Base-by-base conservation (phyloP, 2,797 vertebrate genomes). In the Nannoperca obscura region DNA sequence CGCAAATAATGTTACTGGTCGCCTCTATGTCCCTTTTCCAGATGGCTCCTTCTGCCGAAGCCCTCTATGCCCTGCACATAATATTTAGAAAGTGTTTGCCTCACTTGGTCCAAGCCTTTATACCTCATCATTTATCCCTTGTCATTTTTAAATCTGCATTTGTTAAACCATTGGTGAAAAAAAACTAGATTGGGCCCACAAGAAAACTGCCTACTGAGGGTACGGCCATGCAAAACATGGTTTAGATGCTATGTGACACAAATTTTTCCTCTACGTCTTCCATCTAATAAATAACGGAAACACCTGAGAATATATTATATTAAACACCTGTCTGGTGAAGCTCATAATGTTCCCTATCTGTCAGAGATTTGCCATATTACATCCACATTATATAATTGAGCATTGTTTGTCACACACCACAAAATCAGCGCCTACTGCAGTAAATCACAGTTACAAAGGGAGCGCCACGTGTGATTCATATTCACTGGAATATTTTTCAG, bases 401-500 rank as follows among this genome's bases (percentile, higher is more conserved):
- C 17, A 54, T 34, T 10, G 24, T 81, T 71, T 86, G 46, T 85
- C 77, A 64, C 46, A 55, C 65, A 38, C 8, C 38, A 50, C 44
- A 14, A 30, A 44, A 36, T 49, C 74, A 84, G 22, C 71, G 44
- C 50, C 11, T 36, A 7, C 71, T 52, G 59, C 42, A 19, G 58
- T 46, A 59, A 63, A 80, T 71, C 52, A 60, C 67, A 64, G 53
- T 63, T 54, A 59, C 53, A 78, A 76, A 71, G 55, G 53, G 57
- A 82, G 61, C 3, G 0, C 49, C 54, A 59, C 36, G 54, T 72
- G 49, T 74, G 74, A 85, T 49, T 86, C 73, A 82, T 55, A 14
- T 19, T 46, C 7, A 81, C 83, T 64, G 24, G 36, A 87, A 88
- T 74, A 58, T 50, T 49, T 47, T 55, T 80, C 57, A 60, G 53